Conservation (phyloP, 2,888 invertebrate species). For the Psylliodes chrysocephalus region DNA sequence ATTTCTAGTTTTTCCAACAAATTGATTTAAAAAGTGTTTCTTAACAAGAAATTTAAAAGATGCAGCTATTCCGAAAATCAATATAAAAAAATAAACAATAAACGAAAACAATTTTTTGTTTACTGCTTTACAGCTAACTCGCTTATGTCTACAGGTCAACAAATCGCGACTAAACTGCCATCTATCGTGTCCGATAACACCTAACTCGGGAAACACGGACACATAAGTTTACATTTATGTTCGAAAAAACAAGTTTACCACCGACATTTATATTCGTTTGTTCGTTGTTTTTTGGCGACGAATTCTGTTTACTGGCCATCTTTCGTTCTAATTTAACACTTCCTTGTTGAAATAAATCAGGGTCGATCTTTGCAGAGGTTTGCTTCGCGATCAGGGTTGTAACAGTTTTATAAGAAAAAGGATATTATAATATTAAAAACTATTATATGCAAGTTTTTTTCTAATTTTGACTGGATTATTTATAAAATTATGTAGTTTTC, state of each 20-base stretch:
- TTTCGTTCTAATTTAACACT: constrained; percentile 24
- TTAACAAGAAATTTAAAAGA: too few species aligned
- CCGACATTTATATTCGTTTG: constrained; percentile 23
- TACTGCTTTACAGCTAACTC: background rate
- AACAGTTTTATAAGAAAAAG: too few species aligned
- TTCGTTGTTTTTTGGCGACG: constrained; percentile 24
- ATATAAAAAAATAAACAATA: too few species aligned
- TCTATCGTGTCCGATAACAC: background rate
- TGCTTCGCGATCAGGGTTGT: background rate
- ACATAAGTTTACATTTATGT: constrained; percentile 16
- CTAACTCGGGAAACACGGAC: constrained; percentile 5
- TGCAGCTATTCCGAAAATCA: too few species aligned
- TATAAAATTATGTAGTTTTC: too few species aligned
- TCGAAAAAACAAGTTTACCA: constrained; percentile 12
- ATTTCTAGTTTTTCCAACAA: too few species aligned
- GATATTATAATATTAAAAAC: too few species aligned
- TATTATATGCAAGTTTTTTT: too few species aligned
- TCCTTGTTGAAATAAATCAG: constrained; percentile 18
- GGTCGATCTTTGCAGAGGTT: background rate
- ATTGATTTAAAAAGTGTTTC: too few species aligned
- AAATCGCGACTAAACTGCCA: constrained; percentile 8
- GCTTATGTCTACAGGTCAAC: constrained; percentile 6
- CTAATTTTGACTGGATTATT: too few species aligned
- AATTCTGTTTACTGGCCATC: constrained; percentile 26
- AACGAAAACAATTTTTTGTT: too few species aligned